Percentiles rank a stretch among this genome's conserved stretches.
These are phyloP conservation scores for Lerema accius DNA, from an alignment of 1,140 invertebrate species.

Conservation along the genomic window DNA sequence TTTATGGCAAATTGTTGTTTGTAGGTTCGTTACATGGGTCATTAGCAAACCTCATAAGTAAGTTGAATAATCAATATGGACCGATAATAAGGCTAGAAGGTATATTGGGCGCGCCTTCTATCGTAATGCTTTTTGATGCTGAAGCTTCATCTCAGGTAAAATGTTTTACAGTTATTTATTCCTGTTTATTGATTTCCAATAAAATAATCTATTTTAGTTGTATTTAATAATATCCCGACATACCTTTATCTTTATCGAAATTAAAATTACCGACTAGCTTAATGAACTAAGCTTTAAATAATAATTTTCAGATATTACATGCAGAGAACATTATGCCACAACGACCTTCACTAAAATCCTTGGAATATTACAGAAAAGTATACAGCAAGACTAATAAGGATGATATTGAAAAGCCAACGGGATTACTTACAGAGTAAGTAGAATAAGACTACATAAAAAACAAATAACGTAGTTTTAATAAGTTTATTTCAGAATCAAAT, in stretches of 20 bases:
- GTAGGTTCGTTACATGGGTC: conserved; percentile 41
- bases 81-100: conserved; percentile 53
- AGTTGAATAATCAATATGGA: conserved; percentile 48
- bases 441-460: neutral
- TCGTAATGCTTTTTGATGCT: conserved; percentile 51
- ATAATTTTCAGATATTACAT: neutral
- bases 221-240: too few relatives aligned
- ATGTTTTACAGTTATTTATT: too few relatives aligned
- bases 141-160: conserved; percentile 49
- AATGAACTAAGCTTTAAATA: too few relatives aligned
- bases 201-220: too few relatives aligned
- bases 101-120: conserved; percentile 36
- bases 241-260: too few relatives aligned
- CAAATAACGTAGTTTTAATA: too few relatives aligned
- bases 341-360: neutral
- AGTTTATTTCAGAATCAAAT: too few relatives aligned
- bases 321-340: neutral
- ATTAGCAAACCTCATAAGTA: conserved; percentile 11
- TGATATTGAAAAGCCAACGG: neutral
- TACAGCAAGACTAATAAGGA: neutral
- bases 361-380: neutral
- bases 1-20: neutral
- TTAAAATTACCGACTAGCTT: too few relatives aligned
- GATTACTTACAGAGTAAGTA: conserved; percentile 6
- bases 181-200: too few relatives aligned